Evolutionary conservation across 2,797 vertebrate genomes (phyloP).

Genomic region (Pipistrellus nathusii): DNA sequence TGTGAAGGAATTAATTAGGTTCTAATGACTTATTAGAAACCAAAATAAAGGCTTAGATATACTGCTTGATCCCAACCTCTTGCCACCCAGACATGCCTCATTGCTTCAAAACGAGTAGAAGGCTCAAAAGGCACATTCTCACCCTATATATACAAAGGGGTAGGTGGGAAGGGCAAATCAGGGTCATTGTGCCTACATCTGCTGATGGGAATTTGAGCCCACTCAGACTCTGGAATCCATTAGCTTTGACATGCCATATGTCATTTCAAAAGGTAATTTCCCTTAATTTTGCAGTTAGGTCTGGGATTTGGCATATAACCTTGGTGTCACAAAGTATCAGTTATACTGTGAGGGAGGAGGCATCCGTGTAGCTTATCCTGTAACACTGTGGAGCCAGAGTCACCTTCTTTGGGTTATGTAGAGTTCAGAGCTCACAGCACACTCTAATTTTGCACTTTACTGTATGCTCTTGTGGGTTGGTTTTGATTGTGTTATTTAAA

Average conservation of each 20-base stretch:
- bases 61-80: background rate
- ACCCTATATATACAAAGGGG: background rate
- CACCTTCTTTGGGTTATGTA: background rate
- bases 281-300: conserved; percentile 60
- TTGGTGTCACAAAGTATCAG: conserved; percentile 49
- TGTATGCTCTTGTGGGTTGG: background rate
- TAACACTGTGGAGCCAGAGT: background rate
- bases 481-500: background rate
- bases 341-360: background rate
- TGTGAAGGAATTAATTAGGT: background rate
- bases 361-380: background rate
- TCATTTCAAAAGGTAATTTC: conserved; percentile 49
- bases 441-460: too few relatives aligned
- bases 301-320: conserved; percentile 18
- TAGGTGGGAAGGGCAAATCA: too few relatives aligned
- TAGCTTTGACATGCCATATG: background rate
- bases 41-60: background rate
- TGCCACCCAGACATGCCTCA: background rate
- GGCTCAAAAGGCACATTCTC: background rate
- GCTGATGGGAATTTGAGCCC: background rate
- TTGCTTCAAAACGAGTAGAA: conserved; percentile 6
- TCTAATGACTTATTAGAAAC: background rate
- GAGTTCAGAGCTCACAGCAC: background rate
- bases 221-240: background rate
- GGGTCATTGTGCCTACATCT: background rate